Evolutionary conservation across 2,113 vertebrate genomes (phyloP).

Genomic region (Peromyscus polionotus): DNA sequence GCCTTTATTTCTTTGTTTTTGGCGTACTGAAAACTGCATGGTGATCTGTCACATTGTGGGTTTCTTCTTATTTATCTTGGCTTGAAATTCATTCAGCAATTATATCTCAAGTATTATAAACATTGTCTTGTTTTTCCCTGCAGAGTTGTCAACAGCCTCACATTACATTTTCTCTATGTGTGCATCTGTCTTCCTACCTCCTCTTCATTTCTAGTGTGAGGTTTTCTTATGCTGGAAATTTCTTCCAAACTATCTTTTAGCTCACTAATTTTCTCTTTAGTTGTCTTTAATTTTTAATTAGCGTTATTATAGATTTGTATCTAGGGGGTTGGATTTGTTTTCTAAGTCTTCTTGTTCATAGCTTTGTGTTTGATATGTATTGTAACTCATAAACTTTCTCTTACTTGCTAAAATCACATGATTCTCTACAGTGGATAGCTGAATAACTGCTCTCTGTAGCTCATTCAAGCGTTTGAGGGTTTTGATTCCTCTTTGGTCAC

Average conservation of each 20-base stretch:
- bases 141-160: neutral
- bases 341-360: neutral
- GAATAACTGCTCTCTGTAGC: neutral
- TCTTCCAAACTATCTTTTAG: conserved; percentile 15
- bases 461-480: neutral
- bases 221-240: neutral
- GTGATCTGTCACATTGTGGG: neutral
- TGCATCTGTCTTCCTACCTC: neutral
- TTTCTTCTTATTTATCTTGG: neutral
- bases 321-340: neutral
- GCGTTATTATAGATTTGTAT: neutral
- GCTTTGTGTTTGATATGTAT: neutral
- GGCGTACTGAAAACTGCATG: neutral
- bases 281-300: conserved; percentile 55
- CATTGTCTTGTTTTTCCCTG: neutral
- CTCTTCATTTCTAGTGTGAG: neutral
- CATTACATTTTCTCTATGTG: neutral
- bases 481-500: neutral
- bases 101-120: neutral
- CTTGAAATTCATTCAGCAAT: neutral
- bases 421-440: neutral
- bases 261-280: conserved; percentile 30
- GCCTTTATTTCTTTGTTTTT: conserved; percentile 42
- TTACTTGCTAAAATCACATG: neutral
- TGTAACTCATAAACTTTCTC: neutral